A percentile compares a stretch with the other conserved stretches of the same genome.
Evolutionary conservation across 2,797 vertebrate genomes (phyloP).

Genomic region (Eulemur albifrons): DNA sequence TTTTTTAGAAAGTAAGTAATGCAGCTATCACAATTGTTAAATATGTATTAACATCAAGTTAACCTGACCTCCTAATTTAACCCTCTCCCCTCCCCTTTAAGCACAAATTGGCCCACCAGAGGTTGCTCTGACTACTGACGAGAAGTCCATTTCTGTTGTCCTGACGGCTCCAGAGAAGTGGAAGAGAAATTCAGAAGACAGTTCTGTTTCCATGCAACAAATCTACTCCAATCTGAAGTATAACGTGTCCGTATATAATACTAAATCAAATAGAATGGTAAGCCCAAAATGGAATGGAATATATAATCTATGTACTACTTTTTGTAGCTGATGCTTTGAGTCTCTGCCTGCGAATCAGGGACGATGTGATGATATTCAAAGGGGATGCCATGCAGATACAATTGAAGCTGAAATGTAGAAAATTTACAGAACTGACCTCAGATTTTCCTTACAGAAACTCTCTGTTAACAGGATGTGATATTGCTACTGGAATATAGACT

Average conservation of each 20-base stretch:
- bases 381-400: not conserved
- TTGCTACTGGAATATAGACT: not conserved
- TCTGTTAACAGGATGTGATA: not conserved
- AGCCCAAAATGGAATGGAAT: constrained; percentile 49
- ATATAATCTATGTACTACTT: not conserved
- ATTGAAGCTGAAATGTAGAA: not conserved
- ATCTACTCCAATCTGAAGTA: constrained; percentile 83
- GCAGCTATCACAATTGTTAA: not conserved
- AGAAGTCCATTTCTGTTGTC: constrained; percentile 82
- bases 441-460: not conserved
- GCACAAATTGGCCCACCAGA: constrained; percentile 84
- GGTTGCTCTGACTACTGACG: constrained; percentile 77
- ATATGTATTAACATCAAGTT: not conserved
- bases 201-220: constrained; percentile 77
- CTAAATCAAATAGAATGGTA: constrained; percentile 81
- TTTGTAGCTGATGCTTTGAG: not conserved
- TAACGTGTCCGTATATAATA: constrained; percentile 81
- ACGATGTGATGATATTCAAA: not conserved
- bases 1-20: constrained; percentile 85
- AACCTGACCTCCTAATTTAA: not conserved
- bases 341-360: not conserved
- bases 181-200: constrained; percentile 78
- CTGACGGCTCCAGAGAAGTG: constrained; percentile 83
- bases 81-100: constrained; percentile 72
- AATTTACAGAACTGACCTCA: not conserved